Base-by-base conservation (phyloP, 1,140 invertebrate species). In the Hirudo medicinalis region DNA sequence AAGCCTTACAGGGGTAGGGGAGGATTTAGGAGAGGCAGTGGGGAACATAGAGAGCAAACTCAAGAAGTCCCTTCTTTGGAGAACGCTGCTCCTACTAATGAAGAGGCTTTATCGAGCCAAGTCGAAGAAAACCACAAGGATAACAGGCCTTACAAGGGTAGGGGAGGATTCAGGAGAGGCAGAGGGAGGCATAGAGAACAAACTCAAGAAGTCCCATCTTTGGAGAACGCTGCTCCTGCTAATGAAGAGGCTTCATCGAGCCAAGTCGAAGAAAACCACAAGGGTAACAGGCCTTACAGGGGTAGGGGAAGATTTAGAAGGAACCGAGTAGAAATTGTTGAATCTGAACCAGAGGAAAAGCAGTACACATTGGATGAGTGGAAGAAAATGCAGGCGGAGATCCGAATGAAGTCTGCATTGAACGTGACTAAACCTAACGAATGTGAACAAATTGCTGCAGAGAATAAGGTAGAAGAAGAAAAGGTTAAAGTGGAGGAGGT, bases 101-200 rank as follows among this genome's bases (percentile, higher is more conserved):
- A 93, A 71, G 88, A 91, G 76, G 90, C 92, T 82, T 96, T 96
- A 81, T 96, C 93, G 93, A 93, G 93, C 76, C 91, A 88, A 68
- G 87, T 92, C 76, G 91, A 90, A 80, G 91, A 94, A 83, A 91
- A 94, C 76, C 87, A 91, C 76, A 90, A 91, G 82, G n/a, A n/a
- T n/a, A 87, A 84, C 6, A 36, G 32, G 32, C 6, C 2, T 36
- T 36, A 36, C 32, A 36, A 6, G 32, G 32, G 32, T 6, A 36
- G 32, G 6, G 32, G 32, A 36, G 32, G 32, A 2, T 36, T 36
- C 6, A 36, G 32, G 2, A 2, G 6, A 36, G 6, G 32, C 2
- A 73, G 75, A 25, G 75, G 74, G 76, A 8, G 78, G 77, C 60
- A n/a, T n/a, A 87, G 89, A 75, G 85, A 89, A 19, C 66, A 67